Base-by-base conservation (phyloP, 1,140 invertebrate genomes). In the Tenebrio molitor region DNA sequence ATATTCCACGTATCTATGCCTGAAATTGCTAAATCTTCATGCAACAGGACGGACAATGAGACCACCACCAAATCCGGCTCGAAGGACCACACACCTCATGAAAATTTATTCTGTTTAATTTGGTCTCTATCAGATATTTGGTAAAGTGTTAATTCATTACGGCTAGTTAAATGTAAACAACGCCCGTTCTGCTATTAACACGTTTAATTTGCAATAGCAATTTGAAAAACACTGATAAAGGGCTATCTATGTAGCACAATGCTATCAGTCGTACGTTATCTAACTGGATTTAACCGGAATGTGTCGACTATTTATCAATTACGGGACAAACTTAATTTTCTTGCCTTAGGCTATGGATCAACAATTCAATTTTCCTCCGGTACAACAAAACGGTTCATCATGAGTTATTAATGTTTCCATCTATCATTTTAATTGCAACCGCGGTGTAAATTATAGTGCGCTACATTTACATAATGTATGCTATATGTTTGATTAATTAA, bases 321-420 rank as follows among this genome's bases (percentile, higher is more conserved):
- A 15, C 6, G 19, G 0, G 50, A 10, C 23, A 58, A 58, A 34
- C 2, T 58, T 58, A 58, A 58, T 58, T 58, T 58, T 58, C 50
- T 58, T 58, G 23, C 50, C 50, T 29, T 33, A 58, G 50, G 50
- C 23, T 14, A 25, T 58, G 50, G 23, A 58, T 23, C 50, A 58
- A 29, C 23, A 58, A 58, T 58, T 58, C 10, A 58, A 29, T 58
- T 58, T 58, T 58, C 44, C 19, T 50, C 44, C n/a, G n/a, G n/a
- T 1, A 14, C 10, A 17, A n/a, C 17, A 50, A 50, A 50, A 50
- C 44, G 19, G 4, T 50, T 50, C n/a, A 50, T n/a, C 44, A 33
- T 33, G 29, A 58, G 21, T 58, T 58, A 58, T 29, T 58, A 25
- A 58, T 14, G 50, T 29, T 29, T 58, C 50, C 23, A 58, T 58